Evolutionary conservation across 2,113 vertebrate species (phyloP).

Genomic region (Seriola quinqueradiata): DNA sequence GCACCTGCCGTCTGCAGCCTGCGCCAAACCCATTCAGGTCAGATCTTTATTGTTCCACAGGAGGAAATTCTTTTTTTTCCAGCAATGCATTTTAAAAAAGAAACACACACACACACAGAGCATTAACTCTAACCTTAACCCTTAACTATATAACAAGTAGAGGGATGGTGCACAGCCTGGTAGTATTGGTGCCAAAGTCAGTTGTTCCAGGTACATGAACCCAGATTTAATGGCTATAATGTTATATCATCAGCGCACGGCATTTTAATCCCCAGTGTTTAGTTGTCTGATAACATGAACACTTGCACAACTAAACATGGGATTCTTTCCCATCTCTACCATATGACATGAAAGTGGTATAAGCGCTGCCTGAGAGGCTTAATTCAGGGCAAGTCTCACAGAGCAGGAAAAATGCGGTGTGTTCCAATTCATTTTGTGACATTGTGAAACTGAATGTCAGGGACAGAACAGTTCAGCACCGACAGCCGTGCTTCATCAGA

Average conservation of each 20-base stretch:
- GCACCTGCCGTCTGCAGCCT: not conserved
- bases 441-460: not conserved
- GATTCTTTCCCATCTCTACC: not conserved
- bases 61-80: not conserved
- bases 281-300: not conserved
- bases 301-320: not conserved
- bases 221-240: not conserved
- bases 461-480: not conserved
- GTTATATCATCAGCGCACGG: not conserved
- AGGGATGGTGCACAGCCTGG: too few relatives aligned
- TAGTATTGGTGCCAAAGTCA: too few relatives aligned
- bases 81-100: too few relatives aligned
- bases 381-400: not conserved
- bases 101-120: not conserved
- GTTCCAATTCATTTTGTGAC: not conserved
- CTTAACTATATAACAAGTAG: not conserved
- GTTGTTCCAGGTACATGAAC: not conserved
- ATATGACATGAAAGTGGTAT: constrained; percentile 6
- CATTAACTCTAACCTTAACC: not conserved
- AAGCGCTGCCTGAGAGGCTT: not conserved
- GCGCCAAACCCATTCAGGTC: not conserved
- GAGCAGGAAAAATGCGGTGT: not conserved
- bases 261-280: not conserved
- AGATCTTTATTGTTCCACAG: not conserved
- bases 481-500: constrained; percentile 7